Percentiles rank a stretch among this genome's conserved stretches.
phyloP scores from a whole-genome alignment of 2,888 invertebrate genomes.

The Limnephilus auricula region DNA sequence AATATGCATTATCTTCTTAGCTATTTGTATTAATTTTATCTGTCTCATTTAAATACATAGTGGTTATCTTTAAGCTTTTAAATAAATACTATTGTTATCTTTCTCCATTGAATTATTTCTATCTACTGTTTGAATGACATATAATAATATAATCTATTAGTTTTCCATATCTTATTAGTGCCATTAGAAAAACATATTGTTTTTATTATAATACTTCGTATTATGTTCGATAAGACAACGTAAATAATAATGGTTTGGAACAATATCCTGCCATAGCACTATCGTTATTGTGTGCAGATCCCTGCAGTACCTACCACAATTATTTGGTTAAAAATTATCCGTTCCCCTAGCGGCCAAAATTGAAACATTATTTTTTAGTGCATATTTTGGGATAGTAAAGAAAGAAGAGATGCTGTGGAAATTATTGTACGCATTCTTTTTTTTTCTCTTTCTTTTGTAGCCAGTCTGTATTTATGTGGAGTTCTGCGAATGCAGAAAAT shows the following conservation, averaged over 20 bases:
- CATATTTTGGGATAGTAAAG: too few species aligned
- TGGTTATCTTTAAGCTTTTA: not conserved
- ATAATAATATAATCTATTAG: not conserved
- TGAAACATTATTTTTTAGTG: not conserved
- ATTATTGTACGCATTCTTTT: not conserved
- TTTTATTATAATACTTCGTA: too few species aligned
- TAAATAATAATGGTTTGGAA: not conserved
- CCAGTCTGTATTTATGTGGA: not conserved
- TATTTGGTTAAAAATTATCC: not conserved
- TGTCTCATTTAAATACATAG: not conserved
- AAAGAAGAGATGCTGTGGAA: too few species aligned
- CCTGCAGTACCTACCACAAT: not conserved
- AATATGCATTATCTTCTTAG: not conserved
- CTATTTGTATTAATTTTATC: not conserved
- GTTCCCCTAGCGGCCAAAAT: not conserved
- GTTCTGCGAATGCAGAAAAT: not conserved
- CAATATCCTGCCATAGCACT: not conserved
- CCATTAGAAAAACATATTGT: not conserved
- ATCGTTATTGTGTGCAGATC: not conserved
- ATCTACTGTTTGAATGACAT: not conserved
- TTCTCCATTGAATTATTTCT: not conserved
- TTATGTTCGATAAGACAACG: not conserved
- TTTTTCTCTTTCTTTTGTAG: not conserved
- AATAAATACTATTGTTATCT: not conserved
- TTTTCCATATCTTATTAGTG: not conserved